These are phyloP conservation scores for Eleginops maclovinus DNA, from an alignment of 2,113 vertebrate species.

Conservation along the genomic window DNA sequence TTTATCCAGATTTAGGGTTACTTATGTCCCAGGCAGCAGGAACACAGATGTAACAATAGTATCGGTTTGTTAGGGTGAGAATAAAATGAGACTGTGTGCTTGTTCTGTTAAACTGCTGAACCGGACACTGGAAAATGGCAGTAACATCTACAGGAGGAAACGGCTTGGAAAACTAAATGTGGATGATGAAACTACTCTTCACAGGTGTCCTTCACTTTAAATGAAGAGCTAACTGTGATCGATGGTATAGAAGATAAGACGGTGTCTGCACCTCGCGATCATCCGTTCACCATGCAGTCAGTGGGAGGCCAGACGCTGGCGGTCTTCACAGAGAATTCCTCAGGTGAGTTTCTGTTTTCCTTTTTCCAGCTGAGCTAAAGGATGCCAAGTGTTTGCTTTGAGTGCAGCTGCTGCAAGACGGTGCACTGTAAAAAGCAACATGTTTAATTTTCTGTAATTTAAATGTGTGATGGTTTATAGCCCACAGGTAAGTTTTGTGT, in stretches of 20 bases:
- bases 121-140: not conserved
- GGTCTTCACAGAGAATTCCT: slow-evolving; percentile 93
- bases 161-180: not conserved
- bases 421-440: not conserved
- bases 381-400: not conserved
- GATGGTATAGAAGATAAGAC: slow-evolving; percentile 90
- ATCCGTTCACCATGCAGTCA: slow-evolving; percentile 95
- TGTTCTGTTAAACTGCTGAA: not conserved
- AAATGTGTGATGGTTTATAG: slow-evolving; percentile 17
- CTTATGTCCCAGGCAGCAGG: no score
- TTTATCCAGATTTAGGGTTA: no score
- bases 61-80: no score
- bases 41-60: no score
- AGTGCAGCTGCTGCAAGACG: not conserved
- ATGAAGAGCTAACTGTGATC: slow-evolving; percentile 94
- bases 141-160: not conserved
- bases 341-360: slow-evolving; percentile 83
- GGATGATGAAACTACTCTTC: not conserved
- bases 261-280: slow-evolving; percentile 92
- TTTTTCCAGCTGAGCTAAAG: not conserved
- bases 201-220: slow-evolving; percentile 97
- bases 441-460: slow-evolving; percentile 7
- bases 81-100: not conserved
- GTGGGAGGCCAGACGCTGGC: slow-evolving; percentile 96
- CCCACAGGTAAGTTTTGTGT: slow-evolving; percentile 63